Evolutionary conservation across 2,888 invertebrate genomes (phyloP).

Genomic region (Tromatobia lineatoria): DNA sequence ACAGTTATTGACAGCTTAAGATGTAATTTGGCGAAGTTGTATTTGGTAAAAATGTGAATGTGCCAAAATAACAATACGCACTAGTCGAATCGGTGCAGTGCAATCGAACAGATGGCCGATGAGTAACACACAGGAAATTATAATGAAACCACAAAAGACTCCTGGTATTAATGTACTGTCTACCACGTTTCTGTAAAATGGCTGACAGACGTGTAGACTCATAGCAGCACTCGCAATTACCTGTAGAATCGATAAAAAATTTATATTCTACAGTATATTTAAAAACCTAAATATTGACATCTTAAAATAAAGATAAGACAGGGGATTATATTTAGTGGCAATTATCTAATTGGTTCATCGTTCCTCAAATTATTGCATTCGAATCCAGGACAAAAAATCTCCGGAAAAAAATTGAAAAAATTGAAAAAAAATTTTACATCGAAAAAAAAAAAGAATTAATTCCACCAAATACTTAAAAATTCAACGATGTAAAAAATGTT

Average conservation of each 20-base stretch:
- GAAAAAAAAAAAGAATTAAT: too few relatives aligned
- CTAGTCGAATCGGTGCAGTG: constrained; percentile 42
- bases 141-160: constrained; percentile 67
- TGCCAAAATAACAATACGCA: not conserved
- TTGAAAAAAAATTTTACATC: too few relatives aligned
- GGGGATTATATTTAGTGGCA: not conserved
- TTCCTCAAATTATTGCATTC: too few relatives aligned
- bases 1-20: too few relatives aligned
- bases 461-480: too few relatives aligned
- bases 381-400: not conserved
- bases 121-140: constrained; percentile 68
- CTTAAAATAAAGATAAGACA: constrained; percentile 2
- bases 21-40: too few relatives aligned
- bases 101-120: constrained; percentile 61
- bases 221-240: constrained; percentile 68
- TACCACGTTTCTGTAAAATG: constrained; percentile 54
- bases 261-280: not conserved
- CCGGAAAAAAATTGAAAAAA: too few relatives aligned
- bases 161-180: constrained; percentile 70
- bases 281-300: not conserved
- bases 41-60: too few relatives aligned
- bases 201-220: constrained; percentile 66
- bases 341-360: not conserved
- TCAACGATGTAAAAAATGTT: too few relatives aligned
- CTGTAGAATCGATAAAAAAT: constrained; percentile 44